Base-by-base conservation (phyloP, 2,797 vertebrate genomes). In the Carcharodon carcharias region DNA sequence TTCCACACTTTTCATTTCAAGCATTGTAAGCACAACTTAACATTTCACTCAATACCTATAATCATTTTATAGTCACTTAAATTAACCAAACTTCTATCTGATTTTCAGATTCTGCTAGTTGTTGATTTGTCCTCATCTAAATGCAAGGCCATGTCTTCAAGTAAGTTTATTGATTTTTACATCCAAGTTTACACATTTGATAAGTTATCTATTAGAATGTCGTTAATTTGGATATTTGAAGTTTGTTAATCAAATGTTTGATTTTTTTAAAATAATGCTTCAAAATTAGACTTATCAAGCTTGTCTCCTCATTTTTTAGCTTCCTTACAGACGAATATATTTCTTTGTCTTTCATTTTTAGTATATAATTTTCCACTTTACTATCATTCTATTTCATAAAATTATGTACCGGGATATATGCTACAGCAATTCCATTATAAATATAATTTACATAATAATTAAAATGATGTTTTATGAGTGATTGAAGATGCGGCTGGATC, bases 211-310 rank as follows among this genome's bases (percentile, higher is more conserved):
- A 98, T 98, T 98, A 98, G 97, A 97, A 97, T 98, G 97, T 98
- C 98, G 98, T 98, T 98, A 98, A 98, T 98, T 98, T 96, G 97
- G 98, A 97, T 98, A 98, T 98, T 98, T 98, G 35, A 98, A 97
- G 97, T 98, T 98, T 98, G 98, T 98, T 98, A 98, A 98, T 98
- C 98, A 98, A 98, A 98, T 98, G 97, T 97, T 69, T 77, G n/a
- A 97, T 73, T 97, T 61, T 61, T 92, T 89, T 92, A 9, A 92
- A 92, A 63, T n/a, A 61, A 91, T n/a, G 97, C 1, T 92, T 92
- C 35, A 61, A 92, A 40, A 40, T 65, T 63, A 65, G 35, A n/a
- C 7, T 23, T 63, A 61, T 18, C n/a, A 82, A 97, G 97, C 97
- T 95, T 58, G 31, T 92, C 96, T 96, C 96, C 96, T 96, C 35